Conservation (phyloP, 1,140 invertebrate species). For the Plectus sambesii region DNA sequence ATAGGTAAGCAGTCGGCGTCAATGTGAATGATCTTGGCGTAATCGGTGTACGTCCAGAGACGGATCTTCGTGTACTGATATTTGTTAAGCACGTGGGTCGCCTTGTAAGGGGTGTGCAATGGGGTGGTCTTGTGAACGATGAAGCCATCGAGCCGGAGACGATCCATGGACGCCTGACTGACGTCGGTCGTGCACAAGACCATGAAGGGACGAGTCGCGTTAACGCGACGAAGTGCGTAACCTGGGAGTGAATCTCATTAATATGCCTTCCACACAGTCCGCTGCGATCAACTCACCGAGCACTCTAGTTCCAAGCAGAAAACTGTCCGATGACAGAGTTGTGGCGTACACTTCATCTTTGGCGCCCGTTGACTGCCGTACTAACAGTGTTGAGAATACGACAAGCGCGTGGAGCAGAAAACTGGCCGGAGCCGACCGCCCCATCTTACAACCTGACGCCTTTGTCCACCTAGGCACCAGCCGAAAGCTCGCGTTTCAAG, state of each 20-base stretch:
- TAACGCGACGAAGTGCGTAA: background rate
- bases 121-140: constrained; percentile 14
- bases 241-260: constrained; percentile 2
- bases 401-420: too few relatives aligned
- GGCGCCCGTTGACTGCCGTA: too few relatives aligned
- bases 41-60: constrained; percentile 33
- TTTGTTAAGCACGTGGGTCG: constrained; percentile 24
- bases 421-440: too few relatives aligned
- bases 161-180: constrained; percentile 10
- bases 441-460: too few relatives aligned
- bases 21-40: constrained; percentile 21
- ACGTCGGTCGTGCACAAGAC: constrained; percentile 26
- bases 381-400: too few relatives aligned
- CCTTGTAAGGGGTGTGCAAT: constrained; percentile 27
- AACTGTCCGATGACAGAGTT: constrained; percentile 25
- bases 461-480: too few relatives aligned
- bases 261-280: background rate
- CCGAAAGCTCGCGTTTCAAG: too few relatives aligned
- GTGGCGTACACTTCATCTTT: constrained; percentile 26
- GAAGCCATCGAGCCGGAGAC: constrained; percentile 13
- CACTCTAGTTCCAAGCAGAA: constrained; percentile 25
- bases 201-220: constrained; percentile 20
- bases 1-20: constrained; percentile 28
- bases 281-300: constrained; percentile 15
- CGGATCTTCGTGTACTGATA: constrained; percentile 37